Base-by-base conservation (phyloP, 1,140 invertebrate species). In the Drosophila gunungcola region DNA sequence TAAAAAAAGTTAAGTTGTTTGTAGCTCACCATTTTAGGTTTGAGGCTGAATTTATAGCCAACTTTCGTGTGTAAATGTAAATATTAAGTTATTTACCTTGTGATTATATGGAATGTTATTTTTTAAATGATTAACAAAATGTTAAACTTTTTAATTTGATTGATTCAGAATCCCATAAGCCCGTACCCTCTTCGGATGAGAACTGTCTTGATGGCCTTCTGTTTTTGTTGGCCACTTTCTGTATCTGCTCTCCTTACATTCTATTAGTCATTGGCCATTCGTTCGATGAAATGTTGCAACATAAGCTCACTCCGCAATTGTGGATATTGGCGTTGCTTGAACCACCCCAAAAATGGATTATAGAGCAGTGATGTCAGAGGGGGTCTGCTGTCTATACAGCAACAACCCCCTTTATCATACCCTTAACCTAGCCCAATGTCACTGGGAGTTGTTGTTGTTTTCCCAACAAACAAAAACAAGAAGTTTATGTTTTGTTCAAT, bases 221-320 rank as follows among this genome's bases (percentile, higher is more conserved):
- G 57, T 36, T 60, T 61, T 56, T 56, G 45, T 16, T 51, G 42
- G 13, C 25, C 39, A 43, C 27, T 49, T 60, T 32, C 6, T 39
- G 43, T 12, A 12, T 6, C 55, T 48, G 41, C 46, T 7, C 42
- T 34, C 29, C 29, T 32, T 45, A 61, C 11, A 39, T 65, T 58
- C 60, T 81, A 78, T 85, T 85, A 85, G 81, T 85, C 82, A 85
- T 67, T 83, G 64, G 72, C 52, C 49, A 80, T 78, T 70, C 38
- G 39, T 61, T 57, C 41, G 46, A 58, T 52, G 58, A 81, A 74
- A 80, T 85, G 77, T 85, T 78, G 82, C 73, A 81, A 62, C 62
- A 77, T 86, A 73, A 65, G 49, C 61, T 46, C 52, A 60, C 36
- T 56, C 45, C 42, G 16, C 27, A 36, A 32, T 56, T 51, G 48